phyloP scores from a whole-genome alignment of 2,113 vertebrate genomes.

The Anoura caudifer region DNA sequence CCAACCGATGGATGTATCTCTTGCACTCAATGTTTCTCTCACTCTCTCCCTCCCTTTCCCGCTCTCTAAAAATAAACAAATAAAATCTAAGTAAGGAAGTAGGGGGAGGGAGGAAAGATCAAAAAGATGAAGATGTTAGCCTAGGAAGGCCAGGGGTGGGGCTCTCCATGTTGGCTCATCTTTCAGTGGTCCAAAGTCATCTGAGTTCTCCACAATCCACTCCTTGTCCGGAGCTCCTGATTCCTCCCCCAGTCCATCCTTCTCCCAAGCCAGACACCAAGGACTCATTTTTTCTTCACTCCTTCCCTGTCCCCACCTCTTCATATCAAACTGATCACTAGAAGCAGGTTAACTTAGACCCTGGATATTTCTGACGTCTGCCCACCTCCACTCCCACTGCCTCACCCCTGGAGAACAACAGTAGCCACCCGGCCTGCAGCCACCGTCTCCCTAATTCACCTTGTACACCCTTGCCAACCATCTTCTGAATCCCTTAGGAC shows the following conservation, averaged over 20 bases:
- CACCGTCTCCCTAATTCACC: neutral
- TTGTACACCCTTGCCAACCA: neutral
- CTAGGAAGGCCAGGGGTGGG: neutral
- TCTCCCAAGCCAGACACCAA: neutral
- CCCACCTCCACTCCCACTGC: neutral
- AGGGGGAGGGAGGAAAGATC: neutral
- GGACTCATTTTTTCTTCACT: neutral
- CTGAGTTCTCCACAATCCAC: neutral
- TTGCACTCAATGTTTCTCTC: neutral
- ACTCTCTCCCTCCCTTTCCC: neutral
- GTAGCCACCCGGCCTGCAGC: neutral
- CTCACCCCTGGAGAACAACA: neutral
- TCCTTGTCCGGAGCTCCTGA: neutral
- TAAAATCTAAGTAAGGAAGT: too few species aligned
- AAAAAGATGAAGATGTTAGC: neutral
- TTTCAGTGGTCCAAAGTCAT: neutral
- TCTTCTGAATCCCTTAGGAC: neutral
- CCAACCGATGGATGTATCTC: neutral
- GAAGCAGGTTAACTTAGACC: neutral
- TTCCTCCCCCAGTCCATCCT: neutral
- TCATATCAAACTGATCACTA: neutral
- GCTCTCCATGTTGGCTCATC: neutral
- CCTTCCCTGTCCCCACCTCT: neutral
- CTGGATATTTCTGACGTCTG: neutral
- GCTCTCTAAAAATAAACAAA: neutral